Base-by-base conservation (phyloP, 2,888 invertebrate genomes). In the Pseudolycoriella hygida region DNA sequence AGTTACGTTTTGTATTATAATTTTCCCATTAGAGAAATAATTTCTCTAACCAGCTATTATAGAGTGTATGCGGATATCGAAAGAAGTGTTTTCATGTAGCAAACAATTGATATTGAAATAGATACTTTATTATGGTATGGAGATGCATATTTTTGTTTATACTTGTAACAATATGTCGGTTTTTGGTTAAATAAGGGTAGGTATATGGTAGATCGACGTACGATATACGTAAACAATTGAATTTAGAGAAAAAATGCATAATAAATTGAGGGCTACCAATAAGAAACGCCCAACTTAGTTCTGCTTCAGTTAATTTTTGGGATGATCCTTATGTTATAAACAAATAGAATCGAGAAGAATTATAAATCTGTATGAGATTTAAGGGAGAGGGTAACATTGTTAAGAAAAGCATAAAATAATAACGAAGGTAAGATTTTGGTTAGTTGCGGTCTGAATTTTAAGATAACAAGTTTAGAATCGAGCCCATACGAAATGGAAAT, bases 281-380 rank as follows among this genome's bases (percentile, higher is more conserved):
- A 10, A 17, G 39, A 17, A 45, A 50, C 50, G 48, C 48, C 50
- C 50, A 46, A 46, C 17, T 43, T 47, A 47, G 43, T 44, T 19
- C 46, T 39, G 50, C 46, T 37, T 49, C 43, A 49, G 31, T 42
- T 43, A 25, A 46, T 42, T 45, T 49, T 47, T 47, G 47, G 48
- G 50, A 49, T 50, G 51, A 48, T 39, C 39, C 39, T 39, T 39
- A 10, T 6, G 4, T 12, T 37, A 14, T 12, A 37, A 37, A 25
- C 25, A 25, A 25, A 25, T 25, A 25, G 25, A 25, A 25, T 25
- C 25, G 25, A 25, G 8, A 6, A 25, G 25, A 25, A 25, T 25
- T 4, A 25, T 6, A 25, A 25, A 25, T 25, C 25, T 25, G 25
- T 25, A 8, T 25, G 5, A 6, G 25, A 25, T 25, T n/a, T n/a